phyloP scores from a whole-genome alignment of 2,888 invertebrate species.

The Sturmia bella region DNA sequence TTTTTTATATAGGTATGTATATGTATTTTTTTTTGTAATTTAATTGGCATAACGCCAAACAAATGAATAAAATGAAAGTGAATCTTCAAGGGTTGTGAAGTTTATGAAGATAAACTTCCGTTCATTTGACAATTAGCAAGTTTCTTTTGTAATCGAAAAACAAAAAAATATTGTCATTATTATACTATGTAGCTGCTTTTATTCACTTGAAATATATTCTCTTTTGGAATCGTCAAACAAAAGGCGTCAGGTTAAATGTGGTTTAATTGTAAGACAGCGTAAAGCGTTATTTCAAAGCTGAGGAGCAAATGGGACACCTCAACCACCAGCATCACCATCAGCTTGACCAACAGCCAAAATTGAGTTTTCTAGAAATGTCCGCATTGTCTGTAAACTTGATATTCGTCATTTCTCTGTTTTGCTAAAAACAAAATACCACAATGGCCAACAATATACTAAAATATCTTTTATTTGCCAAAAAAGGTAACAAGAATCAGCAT shows the following conservation, averaged over 20 bases:
- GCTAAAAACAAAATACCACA: constrained; percentile 51
- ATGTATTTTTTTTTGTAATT: background rate
- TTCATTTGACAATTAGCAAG: background rate
- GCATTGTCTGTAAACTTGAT: constrained; percentile 55
- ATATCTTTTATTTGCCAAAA: constrained; percentile 35
- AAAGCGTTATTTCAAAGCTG: background rate
- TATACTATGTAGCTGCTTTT: too few relatives aligned
- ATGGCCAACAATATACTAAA: constrained; percentile 30
- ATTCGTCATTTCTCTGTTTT: constrained; percentile 9
- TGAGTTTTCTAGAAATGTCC: constrained; percentile 36
- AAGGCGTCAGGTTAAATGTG: constrained; percentile 62
- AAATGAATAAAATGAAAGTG: constrained; percentile 8
- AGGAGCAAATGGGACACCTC: constrained; percentile 27
- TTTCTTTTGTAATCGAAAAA: background rate
- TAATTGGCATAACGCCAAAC: background rate
- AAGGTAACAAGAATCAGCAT: constrained; percentile 37
- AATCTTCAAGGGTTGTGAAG: background rate
- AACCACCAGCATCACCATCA: constrained; percentile 11
- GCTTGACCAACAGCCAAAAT: constrained; percentile 18
- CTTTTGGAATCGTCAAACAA: background rate
- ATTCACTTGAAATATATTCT: too few relatives aligned
- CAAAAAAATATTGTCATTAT: too few relatives aligned
- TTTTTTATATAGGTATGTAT: too few relatives aligned
- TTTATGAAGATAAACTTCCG: constrained; percentile 6
- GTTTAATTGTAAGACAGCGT: constrained; percentile 38